Evolutionary conservation across 2,888 invertebrate genomes (phyloP).

Genomic region (Eupithecia tripunctaria): DNA sequence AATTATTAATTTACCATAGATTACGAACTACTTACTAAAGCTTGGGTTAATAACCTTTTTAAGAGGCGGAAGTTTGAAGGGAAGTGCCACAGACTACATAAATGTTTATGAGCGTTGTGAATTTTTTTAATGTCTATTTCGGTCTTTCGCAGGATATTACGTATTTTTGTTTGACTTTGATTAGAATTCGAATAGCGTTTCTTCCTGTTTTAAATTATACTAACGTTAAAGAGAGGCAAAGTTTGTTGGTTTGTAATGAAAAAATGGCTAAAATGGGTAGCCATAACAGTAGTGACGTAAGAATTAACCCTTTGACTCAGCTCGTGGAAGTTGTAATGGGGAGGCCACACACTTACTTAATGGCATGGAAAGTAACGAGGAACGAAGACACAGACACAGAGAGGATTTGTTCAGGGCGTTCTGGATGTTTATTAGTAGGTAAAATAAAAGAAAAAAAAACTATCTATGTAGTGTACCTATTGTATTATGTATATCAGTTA

Average conservation of each 20-base stretch:
- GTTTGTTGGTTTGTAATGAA: neutral
- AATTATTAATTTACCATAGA: conserved; percentile 24
- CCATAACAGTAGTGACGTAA: too few species aligned
- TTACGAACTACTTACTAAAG: conserved; percentile 13
- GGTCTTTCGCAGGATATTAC: conserved; percentile 75
- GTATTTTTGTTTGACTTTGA: conserved; percentile 59
- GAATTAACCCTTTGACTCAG: too few species aligned
- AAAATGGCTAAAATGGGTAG: too few species aligned
- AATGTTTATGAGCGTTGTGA: conserved; percentile 20
- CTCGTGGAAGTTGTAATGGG: too few species aligned
- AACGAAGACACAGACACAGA: too few species aligned
- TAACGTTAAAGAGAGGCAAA: neutral
- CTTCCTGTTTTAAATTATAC: conserved; percentile 33
- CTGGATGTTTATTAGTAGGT: too few species aligned
- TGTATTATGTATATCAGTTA: too few species aligned
- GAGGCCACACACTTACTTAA: too few species aligned
- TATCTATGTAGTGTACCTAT: too few species aligned
- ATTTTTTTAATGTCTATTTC: conserved; percentile 69
- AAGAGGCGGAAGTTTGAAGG: conserved; percentile 32
- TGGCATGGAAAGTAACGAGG: too few species aligned
- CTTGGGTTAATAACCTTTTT: conserved; percentile 31
- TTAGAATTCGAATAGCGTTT: conserved; percentile 44
- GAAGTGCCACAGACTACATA: conserved; percentile 29
- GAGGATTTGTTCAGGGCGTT: too few species aligned
- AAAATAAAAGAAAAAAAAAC: too few species aligned